Conservation (phyloP, 1,140 invertebrate genomes). For the Nixonia krombeini region DNA sequence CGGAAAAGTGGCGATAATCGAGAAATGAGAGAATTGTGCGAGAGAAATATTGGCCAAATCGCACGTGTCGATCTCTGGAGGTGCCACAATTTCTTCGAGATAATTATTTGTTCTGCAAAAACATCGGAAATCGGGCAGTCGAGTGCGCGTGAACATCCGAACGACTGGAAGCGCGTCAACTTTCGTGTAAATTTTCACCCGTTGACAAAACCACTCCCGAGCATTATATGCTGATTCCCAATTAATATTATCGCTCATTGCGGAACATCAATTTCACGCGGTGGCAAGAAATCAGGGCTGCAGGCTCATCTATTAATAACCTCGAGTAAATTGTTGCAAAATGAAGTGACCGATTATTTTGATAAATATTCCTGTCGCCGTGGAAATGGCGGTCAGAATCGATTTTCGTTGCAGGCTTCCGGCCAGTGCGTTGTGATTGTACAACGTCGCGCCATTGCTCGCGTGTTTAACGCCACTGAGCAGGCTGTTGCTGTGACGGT, state of each 20-base stretch:
- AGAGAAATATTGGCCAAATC: too few relatives aligned
- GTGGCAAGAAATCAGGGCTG: slow-evolving; percentile 28
- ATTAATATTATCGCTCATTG: slow-evolving; percentile 21
- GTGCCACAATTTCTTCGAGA: too few relatives aligned
- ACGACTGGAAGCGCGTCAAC: too few relatives aligned
- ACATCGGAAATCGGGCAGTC: too few relatives aligned
- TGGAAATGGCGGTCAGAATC: slow-evolving; percentile 35
- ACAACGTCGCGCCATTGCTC: slow-evolving; percentile 2
- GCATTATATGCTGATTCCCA: background rate
- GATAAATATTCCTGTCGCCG: slow-evolving; percentile 39
- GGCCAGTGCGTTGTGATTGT: slow-evolving; percentile 32
- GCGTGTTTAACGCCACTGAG: slow-evolving; percentile 23
- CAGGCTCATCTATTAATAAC: slow-evolving; percentile 33
- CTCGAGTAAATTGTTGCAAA: slow-evolving; percentile 19
- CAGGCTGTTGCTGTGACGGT: slow-evolving; percentile 32
- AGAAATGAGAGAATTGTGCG: too few relatives aligned
- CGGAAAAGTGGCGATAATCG: too few relatives aligned
- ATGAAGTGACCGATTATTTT: slow-evolving; percentile 33
- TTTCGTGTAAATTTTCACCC: too few relatives aligned
- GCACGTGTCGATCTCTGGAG: too few relatives aligned
- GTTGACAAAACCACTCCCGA: too few relatives aligned
- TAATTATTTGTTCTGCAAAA: too few relatives aligned
- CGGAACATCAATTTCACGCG: slow-evolving; percentile 23
- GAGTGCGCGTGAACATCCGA: too few relatives aligned
- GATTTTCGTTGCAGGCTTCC: slow-evolving; percentile 34